phyloP scores from a whole-genome alignment of 2,113 vertebrate species.

The Megaceryle torquata region DNA sequence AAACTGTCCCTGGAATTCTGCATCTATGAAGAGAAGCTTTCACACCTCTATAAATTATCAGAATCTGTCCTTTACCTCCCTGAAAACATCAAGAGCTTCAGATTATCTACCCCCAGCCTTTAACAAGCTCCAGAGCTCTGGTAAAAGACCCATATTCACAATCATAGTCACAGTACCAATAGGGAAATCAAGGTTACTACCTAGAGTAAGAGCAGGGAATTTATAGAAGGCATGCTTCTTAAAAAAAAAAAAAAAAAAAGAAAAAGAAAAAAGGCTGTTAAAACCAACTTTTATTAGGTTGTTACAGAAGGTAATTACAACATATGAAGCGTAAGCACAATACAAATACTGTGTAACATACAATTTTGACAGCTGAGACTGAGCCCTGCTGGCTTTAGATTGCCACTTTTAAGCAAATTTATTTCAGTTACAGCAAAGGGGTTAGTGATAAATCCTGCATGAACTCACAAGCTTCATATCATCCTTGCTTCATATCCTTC shows the following conservation, averaged over 20 bases:
- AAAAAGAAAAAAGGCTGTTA: neutral
- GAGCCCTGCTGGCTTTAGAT: neutral
- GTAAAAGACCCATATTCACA: neutral
- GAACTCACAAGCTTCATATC: neutral
- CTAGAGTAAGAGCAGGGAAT: neutral
- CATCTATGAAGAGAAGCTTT: neutral
- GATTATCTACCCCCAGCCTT: neutral
- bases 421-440: neutral
- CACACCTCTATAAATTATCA: neutral
- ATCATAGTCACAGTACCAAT: neutral
- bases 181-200: neutral
- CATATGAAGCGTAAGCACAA: neutral
- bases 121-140: neutral
- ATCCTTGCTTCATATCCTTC: neutral
- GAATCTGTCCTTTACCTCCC: neutral
- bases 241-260: neutral
- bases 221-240: neutral
- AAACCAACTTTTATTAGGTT: neutral
- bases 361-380: neutral
- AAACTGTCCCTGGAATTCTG: neutral
- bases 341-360: neutral
- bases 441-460: neutral
- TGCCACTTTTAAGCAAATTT: neutral
- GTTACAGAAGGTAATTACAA: neutral
- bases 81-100: neutral